A percentile compares a stretch with the other conserved stretches of the same genome.
Conservation (phyloP, 2,888 invertebrate genomes). For the Drosophila picticornis region DNA sequence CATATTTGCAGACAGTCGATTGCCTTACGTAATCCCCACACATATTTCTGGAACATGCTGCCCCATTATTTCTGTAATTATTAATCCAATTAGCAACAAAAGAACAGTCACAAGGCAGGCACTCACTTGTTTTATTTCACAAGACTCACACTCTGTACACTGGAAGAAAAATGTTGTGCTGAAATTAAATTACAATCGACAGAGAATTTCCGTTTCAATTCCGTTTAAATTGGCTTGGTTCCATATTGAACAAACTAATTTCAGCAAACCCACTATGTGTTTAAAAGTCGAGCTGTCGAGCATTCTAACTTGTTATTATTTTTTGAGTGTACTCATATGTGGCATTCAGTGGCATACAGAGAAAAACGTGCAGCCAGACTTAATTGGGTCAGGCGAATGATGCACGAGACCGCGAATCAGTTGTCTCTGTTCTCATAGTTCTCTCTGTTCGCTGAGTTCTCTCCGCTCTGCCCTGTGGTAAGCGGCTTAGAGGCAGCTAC, state of each 20-base stretch:
- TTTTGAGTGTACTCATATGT: constrained; percentile 4
- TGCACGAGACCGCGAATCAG: constrained; percentile 57
- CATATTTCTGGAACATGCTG: constrained; percentile 45
- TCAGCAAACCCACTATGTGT: not conserved
- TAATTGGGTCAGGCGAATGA: constrained; percentile 52
- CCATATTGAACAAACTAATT: not conserved
- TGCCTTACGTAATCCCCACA: constrained; percentile 65
- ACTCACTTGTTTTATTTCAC: constrained; percentile 39
- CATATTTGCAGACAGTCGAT: constrained; percentile 49
- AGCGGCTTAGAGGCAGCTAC: constrained; percentile 64
- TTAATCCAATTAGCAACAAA: constrained; percentile 73
- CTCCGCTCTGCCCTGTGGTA: constrained; percentile 36
- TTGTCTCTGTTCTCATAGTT: constrained; percentile 8
- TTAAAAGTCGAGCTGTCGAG: not conserved
- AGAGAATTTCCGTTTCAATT: not conserved
- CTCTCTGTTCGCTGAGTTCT: not conserved
- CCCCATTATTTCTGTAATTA: constrained; percentile 75
- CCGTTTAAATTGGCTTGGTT: not conserved
- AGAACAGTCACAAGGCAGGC: constrained; percentile 55
- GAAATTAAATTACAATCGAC: not conserved
- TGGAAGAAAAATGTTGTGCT: not conserved
- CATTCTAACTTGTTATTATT: not conserved
- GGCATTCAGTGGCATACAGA: constrained; percentile 8
- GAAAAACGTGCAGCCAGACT: constrained; percentile 38
- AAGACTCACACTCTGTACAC: constrained; percentile 21